phyloP scores from a whole-genome alignment of 1,140 invertebrate species.

The Venturia canescens region DNA sequence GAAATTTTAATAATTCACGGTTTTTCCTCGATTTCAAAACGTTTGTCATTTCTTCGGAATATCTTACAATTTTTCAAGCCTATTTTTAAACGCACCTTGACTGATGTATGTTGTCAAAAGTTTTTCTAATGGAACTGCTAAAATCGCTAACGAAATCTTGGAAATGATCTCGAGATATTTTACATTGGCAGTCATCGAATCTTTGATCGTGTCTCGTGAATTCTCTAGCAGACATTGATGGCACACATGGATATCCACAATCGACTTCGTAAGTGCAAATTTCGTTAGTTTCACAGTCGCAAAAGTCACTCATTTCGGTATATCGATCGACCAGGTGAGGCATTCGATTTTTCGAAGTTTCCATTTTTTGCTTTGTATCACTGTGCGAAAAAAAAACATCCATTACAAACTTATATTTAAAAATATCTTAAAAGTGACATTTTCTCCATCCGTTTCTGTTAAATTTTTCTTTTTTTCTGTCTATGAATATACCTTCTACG shows the following conservation, averaged over 20 bases:
- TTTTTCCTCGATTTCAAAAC: no score
- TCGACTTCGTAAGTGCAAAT: background rate
- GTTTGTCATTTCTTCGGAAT: no score
- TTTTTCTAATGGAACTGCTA: conserved; percentile 45
- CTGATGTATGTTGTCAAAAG: conserved; percentile 52
- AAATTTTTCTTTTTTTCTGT: background rate
- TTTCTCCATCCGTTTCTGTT: background rate
- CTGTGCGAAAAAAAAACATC: background rate
- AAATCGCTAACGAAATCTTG: conserved; percentile 46
- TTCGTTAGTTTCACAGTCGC: background rate
- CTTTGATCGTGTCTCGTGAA: background rate
- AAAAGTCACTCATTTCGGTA: background rate
- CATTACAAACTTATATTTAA: background rate
- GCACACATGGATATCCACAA: background rate
- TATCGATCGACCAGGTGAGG: background rate
- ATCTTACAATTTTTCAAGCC: no score
- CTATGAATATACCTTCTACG: background rate
- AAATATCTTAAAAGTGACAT: no score
- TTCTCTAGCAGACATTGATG: background rate
- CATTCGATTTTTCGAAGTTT: background rate
- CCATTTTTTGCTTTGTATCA: background rate
- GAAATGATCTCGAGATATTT: background rate
- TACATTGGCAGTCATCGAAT: background rate
- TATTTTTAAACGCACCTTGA: conserved; percentile 41
- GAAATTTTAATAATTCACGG: no score